Evolutionary conservation across 2,888 invertebrate species (phyloP), one percentile per base, ranked within the genome.

Genomic region (Vandiemenella viatica): DNA sequence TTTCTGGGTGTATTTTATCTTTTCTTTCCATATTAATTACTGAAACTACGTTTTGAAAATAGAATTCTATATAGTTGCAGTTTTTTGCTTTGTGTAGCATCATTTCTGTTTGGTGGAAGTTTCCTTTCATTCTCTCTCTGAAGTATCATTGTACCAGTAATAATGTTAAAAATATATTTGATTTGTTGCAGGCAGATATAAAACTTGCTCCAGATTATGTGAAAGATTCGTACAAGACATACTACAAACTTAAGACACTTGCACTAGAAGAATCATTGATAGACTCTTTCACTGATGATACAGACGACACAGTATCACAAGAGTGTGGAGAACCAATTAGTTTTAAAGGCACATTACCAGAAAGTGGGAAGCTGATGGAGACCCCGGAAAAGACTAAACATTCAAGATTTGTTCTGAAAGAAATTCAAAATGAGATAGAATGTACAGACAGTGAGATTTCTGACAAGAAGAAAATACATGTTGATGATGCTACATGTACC

Each of bases 151-250:
- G 8, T 16, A 8, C 10, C 17, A 16, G 15, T 15, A 3, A 16
- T 38, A 7, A 15, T 40, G n/a, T 40, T 15, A n/a, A 40, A 16
- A 1, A 1, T 40, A 43, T 26, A 44, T 43, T 43, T 51, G 55
- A 51, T 52, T 53, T 54, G 53, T 65, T 67, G 46, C 58, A 83
- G 78, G 75, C 80, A 61, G 90, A 90, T 62, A 87, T 89, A 51
- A 79, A 79, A 57, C 80, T 80, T 65, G 88, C 89, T 13, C 76
- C 80, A 38, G 64, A 68, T 20, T 75, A 77, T 52, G 82, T 88
- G 49, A 77, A 80, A 59, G 76, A 82, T 62, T 83, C 88, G 0
- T 90, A 90, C 61, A 83, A 81, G 64, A 80, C 79, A 65, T 88
- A 88, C 63, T 88, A 83, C 67, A 77, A 81, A 56, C 63, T 87